Evolutionary conservation across 2,797 vertebrate genomes (phyloP).

Genomic region (Anas bahamensis): DNA sequence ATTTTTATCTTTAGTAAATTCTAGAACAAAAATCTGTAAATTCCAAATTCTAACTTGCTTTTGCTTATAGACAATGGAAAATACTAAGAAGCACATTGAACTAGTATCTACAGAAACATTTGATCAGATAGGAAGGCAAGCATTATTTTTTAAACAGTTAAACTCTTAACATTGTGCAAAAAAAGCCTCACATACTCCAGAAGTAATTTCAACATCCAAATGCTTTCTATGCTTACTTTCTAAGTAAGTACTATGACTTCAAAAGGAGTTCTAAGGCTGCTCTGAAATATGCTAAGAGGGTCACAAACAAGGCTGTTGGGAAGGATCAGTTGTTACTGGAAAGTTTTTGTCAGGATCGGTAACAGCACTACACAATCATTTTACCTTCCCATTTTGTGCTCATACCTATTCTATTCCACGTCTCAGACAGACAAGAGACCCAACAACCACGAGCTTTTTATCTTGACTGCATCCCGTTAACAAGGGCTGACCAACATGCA

Average conservation of each 20-base stretch:
- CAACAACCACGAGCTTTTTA: neutral
- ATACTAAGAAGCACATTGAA: neutral
- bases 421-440: neutral
- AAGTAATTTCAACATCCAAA: neutral
- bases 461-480: neutral
- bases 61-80: neutral
- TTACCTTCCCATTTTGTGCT: neutral
- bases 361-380: neutral
- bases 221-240: neutral
- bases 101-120: neutral
- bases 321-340: neutral
- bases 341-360: neutral
- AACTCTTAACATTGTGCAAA: neutral
- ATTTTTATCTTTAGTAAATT: neutral
- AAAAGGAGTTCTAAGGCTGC: neutral
- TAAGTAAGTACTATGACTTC: neutral
- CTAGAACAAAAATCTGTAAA: neutral
- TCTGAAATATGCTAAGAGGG: neutral
- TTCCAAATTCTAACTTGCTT: neutral
- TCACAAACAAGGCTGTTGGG: neutral
- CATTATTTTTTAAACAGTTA: neutral
- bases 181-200: neutral
- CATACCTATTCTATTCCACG: neutral
- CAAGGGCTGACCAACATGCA: neutral
- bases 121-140: neutral